These are phyloP conservation scores for Nerophis ophidion DNA, from an alignment of 2,113 vertebrate genomes.

Conservation along the genomic window DNA sequence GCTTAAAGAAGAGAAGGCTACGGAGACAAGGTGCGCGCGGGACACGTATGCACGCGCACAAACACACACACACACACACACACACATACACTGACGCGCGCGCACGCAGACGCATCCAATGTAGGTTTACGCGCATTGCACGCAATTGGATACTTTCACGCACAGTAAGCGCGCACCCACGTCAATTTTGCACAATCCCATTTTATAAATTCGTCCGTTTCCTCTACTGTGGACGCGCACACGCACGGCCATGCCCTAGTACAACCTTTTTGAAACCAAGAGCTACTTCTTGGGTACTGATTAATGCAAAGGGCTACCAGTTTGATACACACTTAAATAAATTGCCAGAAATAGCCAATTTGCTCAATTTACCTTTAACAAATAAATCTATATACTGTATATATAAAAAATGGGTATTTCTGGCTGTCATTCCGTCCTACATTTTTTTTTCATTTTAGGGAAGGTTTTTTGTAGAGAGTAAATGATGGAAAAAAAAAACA, in stretches of 20 bases:
- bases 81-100: not conserved
- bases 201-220: constrained; percentile 18
- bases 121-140: constrained; percentile 4
- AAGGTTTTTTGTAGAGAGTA: no score
- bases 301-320: no score
- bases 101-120: not conserved
- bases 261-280: no score
- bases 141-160: constrained; percentile 24
- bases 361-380: no score
- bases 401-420: no score
- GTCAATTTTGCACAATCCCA: constrained; percentile 25
- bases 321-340: no score
- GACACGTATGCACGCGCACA: not conserved
- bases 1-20: constrained; percentile 93
- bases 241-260: constrained; percentile 48
- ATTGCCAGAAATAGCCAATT: no score
- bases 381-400: no score
- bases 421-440: no score
- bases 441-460: no score
- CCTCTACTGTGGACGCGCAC: constrained; percentile 17
- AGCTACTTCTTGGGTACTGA: no score
- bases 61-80: constrained; percentile 2
- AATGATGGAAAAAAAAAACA: no score
- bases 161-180: constrained; percentile 16
- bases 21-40: constrained; percentile 85